Conservation (phyloP, 2,888 invertebrate genomes). For the Yponomeuta plumbellus region DNA sequence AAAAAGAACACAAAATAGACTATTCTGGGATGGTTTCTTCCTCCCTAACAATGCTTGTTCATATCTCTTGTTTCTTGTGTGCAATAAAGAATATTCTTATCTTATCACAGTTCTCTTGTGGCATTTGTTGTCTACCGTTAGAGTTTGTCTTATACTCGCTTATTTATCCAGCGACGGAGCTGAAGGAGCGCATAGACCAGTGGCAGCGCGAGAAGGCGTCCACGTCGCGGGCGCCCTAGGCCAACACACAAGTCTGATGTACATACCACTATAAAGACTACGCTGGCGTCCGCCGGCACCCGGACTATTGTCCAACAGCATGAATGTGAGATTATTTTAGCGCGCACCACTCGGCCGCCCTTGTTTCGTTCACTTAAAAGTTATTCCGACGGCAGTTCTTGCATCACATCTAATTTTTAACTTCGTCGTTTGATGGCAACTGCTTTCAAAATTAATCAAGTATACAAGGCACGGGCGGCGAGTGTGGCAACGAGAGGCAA, state of each 20-base stretch:
- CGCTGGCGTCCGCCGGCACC: slow-evolving; percentile 49
- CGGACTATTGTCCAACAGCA: slow-evolving; percentile 64
- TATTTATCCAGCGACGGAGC: slow-evolving; percentile 79
- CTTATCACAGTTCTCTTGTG: too few relatives aligned
- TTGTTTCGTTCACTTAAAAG: slow-evolving; percentile 31
- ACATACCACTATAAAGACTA: slow-evolving; percentile 55
- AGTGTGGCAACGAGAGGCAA: slow-evolving; percentile 17
- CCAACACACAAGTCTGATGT: slow-evolving; percentile 59
- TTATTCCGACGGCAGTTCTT: not conserved
- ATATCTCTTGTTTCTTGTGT: too few relatives aligned
- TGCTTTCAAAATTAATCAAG: not conserved
- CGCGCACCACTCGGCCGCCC: slow-evolving; percentile 41
- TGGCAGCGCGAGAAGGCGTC: slow-evolving; percentile 89
- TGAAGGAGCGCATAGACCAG: slow-evolving; percentile 89
- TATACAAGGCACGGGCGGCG: slow-evolving; percentile 14
- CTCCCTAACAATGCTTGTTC: too few relatives aligned
- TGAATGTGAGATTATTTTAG: slow-evolving; percentile 68
- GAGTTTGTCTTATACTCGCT: not conserved
- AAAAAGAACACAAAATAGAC: too few relatives aligned
- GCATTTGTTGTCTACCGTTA: too few relatives aligned
- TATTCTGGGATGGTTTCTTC: too few relatives aligned
- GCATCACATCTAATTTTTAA: not conserved
- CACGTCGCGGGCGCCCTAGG: slow-evolving; percentile 48
- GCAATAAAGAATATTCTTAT: too few relatives aligned
- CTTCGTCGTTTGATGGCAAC: too few relatives aligned